phyloP scores from a whole-genome alignment of 1,140 invertebrate genomes.

The Archivesica marissinica region DNA sequence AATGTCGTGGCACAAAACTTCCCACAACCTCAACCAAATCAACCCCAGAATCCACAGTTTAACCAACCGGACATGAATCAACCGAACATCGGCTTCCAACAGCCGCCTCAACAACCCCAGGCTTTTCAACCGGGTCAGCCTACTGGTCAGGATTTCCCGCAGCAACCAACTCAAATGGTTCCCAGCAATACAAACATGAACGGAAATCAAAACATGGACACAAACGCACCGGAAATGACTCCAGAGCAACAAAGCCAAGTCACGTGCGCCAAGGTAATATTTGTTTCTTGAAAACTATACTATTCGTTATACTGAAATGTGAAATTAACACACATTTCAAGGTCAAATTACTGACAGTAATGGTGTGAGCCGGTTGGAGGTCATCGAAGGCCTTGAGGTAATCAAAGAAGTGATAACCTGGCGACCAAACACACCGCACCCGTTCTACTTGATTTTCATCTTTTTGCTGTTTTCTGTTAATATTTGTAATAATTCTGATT shows the following conservation, averaged over 20 bases:
- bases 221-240: neutral
- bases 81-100: neutral
- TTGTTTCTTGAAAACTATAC: too few relatives aligned
- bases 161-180: conserved; percentile 10
- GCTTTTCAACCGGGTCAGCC: neutral
- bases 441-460: neutral
- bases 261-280: conserved; percentile 33
- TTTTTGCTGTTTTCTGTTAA: neutral
- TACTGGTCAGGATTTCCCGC: conserved; percentile 40
- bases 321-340: neutral
- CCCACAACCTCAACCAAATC: neutral
- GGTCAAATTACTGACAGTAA: neutral
- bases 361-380: neutral
- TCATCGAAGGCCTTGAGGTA: neutral
- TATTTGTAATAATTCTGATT: too few relatives aligned
- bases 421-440: neutral
- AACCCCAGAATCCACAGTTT: neutral
- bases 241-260: conserved; percentile 46
- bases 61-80: neutral
- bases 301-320: neutral
- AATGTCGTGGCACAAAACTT: conserved; percentile 11
- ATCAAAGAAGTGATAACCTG: neutral
- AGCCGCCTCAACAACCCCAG: neutral
- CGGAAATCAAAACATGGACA: neutral
- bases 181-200: neutral